Evolutionary conservation across 1,140 invertebrate genomes (phyloP).

Genomic region (Solen grandis): DNA sequence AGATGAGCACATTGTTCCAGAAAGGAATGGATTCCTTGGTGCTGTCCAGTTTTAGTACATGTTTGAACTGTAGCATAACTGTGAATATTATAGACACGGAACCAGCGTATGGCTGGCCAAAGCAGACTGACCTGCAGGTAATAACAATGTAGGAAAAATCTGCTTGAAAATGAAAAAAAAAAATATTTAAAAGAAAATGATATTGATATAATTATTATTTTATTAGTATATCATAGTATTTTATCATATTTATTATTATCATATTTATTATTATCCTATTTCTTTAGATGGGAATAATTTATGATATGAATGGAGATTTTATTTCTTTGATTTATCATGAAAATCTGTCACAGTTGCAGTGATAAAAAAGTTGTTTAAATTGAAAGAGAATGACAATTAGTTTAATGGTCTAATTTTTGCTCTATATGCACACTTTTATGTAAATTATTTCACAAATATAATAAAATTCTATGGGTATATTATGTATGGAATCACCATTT

Average conservation of each 20-base stretch:
- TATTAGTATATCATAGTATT: not conserved
- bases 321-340: not conserved
- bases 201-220: not conserved
- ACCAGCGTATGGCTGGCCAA: conserved; percentile 31
- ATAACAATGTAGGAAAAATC: not conserved
- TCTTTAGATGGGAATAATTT: not conserved
- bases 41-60: conserved; percentile 42
- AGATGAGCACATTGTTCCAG: too few species aligned
- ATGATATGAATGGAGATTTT: not conserved
- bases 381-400: too few species aligned
- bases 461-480: too few species aligned
- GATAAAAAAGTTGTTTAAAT: too few species aligned
- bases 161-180: not conserved
- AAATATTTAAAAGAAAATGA: not conserved
- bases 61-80: conserved; percentile 27
- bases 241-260: not conserved
- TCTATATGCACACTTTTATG: too few species aligned
- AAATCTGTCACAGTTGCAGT: not conserved
- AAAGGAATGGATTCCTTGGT: conserved; percentile 43
- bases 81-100: conserved; percentile 39
- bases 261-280: not conserved
- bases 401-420: too few species aligned
- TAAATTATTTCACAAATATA: too few species aligned
- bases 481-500: too few species aligned
- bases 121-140: conserved; percentile 47